phyloP scores from a whole-genome alignment of 2,888 invertebrate species.

The Galerucella nymphaeae region DNA sequence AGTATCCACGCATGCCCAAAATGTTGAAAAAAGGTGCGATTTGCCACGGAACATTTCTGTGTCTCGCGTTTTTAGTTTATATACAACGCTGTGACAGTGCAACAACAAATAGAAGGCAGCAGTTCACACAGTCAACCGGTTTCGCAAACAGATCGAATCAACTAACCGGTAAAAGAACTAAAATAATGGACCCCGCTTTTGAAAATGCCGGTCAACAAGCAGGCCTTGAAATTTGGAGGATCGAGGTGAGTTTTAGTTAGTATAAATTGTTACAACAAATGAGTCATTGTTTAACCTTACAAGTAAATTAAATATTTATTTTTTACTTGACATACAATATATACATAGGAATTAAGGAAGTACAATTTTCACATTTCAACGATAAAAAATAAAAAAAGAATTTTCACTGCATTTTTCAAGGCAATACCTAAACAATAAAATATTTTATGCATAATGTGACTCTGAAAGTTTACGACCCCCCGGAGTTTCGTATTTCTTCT shows the following conservation, averaged over 20 bases:
- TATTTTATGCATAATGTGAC: no score
- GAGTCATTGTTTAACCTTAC: conserved; percentile 8
- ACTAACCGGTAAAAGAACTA: conserved; percentile 40
- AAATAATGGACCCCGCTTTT: conserved; percentile 75
- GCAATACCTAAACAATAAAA: no score
- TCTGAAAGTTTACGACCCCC: no score
- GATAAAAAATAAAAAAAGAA: background rate
- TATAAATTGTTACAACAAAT: background rate
- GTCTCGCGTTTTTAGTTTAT: conserved; percentile 33
- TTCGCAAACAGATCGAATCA: conserved; percentile 35
- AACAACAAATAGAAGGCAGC: conserved; percentile 27
- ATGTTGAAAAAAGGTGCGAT: conserved; percentile 40
- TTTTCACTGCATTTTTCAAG: background rate
- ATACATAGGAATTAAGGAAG: background rate
- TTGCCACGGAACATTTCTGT: conserved; percentile 34
- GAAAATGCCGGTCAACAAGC: conserved; percentile 74
- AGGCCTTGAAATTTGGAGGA: conserved; percentile 83
- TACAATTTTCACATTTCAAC: background rate
- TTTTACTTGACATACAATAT: background rate
- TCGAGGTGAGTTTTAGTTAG: conserved; percentile 72
- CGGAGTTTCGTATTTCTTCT: no score
- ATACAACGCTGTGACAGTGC: conserved; percentile 26
- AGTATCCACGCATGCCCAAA: conserved; percentile 46
- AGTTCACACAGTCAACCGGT: conserved; percentile 40
- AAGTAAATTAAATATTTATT: background rate